Evolutionary conservation across 2,113 vertebrate species (phyloP), one percentile per base, ranked within the genome.

Genomic region (Mus spicilegus): DNA sequence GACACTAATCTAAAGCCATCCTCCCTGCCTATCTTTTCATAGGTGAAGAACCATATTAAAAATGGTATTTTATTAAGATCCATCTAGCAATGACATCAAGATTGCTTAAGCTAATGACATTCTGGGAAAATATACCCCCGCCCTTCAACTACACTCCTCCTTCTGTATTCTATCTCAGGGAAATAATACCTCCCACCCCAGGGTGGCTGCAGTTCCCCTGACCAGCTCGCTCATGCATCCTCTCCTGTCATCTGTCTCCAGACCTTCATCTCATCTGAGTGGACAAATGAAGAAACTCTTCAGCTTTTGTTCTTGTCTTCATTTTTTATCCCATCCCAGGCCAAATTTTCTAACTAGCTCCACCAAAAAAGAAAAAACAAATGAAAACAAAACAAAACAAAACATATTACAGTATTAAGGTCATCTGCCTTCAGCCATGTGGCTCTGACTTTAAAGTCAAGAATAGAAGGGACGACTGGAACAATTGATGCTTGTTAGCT

Each of bases 1-100:
- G 65, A 85, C 95, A 69, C 86, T 63, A 78, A 94, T 95, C 84
- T 97, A 87, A 97, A 95, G 42, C 77, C 78, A 16, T n/a, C 51
- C 33, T 93, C 36, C 72, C 54, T 36, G 33, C 28, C 84, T 77
- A 51, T 85, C 30, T 90, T 91, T 87, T n/a, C 75, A 84, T 33
- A 61, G 69, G 75, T 65, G 93, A 85, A 93, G 86, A 87, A 93
- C 90, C 73, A 88, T 26, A 77, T 3, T 49, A 82, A 90, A 92
- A 81, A 39, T 11, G 61, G 54, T 89, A 26, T 90, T 81, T 94
- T 93, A 69, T 84, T 84, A 77, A 70, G 77, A 72, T 42, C 70
- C 72, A 56, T 77, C 89, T 69, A 67, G 63, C 67, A 54, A 61
- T 61, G 58, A 91, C 28, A 51, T 28, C 9, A 87, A 67, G 70